Conservation (phyloP, 2,888 invertebrate species). For the Tetragnatha montana region DNA sequence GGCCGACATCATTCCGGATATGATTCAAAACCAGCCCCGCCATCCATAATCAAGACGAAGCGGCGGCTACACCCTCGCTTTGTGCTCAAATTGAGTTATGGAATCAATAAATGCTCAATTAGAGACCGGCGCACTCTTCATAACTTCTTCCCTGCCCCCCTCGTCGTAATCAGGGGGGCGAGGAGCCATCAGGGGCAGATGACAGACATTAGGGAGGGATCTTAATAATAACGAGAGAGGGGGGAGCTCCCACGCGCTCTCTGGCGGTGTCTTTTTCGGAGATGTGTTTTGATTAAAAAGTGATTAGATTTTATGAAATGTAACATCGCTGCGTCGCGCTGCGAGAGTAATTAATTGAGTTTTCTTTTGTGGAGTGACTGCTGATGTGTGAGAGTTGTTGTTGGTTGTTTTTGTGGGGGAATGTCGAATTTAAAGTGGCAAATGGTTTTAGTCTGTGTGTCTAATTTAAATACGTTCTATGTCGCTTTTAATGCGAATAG, state of each 20-base stretch:
- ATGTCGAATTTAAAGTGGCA: background rate
- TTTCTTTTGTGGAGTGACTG: background rate
- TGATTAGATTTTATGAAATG: background rate
- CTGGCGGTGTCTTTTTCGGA: background rate
- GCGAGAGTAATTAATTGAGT: background rate
- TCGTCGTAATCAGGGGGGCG: conserved; percentile 51
- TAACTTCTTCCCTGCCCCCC: conserved; percentile 40
- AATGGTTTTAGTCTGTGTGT: background rate
- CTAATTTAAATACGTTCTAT: background rate
- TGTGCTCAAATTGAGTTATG: conserved; percentile 70
- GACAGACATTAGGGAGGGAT: conserved; percentile 68
- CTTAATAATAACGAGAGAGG: conserved; percentile 59
- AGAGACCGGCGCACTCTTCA: conserved; percentile 36
- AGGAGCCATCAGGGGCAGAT: conserved; percentile 68
- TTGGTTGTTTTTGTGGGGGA: background rate
- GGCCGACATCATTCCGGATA: too few species aligned
- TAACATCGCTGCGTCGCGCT: background rate
- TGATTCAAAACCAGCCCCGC: background rate
- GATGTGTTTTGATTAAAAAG: conserved; percentile 1
- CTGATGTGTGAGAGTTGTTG: background rate
- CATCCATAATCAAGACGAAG: conserved; percentile 66
- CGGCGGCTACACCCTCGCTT: conserved; percentile 68
- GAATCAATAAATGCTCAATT: conserved; percentile 71
- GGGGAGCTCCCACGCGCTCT: conserved; percentile 15
- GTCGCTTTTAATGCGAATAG: too few species aligned